phyloP scores from a whole-genome alignment of 2,113 vertebrate genomes.

The Muscicapa adusta region DNA sequence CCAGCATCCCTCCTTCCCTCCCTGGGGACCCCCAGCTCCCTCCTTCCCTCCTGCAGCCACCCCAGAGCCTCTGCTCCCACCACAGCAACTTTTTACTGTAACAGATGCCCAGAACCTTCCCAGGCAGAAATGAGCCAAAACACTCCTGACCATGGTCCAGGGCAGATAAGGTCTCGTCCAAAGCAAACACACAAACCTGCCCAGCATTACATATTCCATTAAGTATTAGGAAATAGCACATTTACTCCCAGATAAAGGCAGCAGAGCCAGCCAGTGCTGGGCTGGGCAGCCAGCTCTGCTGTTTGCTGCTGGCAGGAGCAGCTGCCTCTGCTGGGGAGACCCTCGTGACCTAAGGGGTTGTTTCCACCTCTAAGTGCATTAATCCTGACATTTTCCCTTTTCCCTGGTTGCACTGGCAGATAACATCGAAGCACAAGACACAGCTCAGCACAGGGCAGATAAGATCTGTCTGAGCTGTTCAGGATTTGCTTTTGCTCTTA shows the following conservation, averaged over 20 bases:
- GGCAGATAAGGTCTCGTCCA: slow-evolving; percentile 34
- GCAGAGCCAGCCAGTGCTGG: neutral
- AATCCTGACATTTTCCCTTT: neutral
- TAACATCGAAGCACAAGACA: neutral
- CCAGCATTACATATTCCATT: slow-evolving; percentile 15
- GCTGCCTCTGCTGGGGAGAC: neutral
- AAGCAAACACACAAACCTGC: slow-evolving; percentile 27
- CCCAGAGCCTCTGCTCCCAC: neutral
- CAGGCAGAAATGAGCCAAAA: neutral
- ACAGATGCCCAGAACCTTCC: neutral
- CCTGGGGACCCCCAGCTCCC: neutral
- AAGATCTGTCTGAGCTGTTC: neutral
- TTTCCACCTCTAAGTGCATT: neutral
- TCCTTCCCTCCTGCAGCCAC: neutral
- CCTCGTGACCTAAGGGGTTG: neutral
- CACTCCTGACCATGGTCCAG: neutral
- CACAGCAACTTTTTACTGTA: neutral
- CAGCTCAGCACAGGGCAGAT: neutral
- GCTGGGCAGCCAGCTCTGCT: neutral
- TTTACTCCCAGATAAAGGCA: slow-evolving; percentile 10
- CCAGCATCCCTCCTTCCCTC: neutral
- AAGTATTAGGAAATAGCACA: slow-evolving; percentile 5
- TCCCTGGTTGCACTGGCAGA: neutral
- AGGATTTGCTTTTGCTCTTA: neutral
- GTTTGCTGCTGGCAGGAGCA: neutral